Conservation (phyloP, 2,888 invertebrate genomes). For the Sphecodes monilicornis region DNA sequence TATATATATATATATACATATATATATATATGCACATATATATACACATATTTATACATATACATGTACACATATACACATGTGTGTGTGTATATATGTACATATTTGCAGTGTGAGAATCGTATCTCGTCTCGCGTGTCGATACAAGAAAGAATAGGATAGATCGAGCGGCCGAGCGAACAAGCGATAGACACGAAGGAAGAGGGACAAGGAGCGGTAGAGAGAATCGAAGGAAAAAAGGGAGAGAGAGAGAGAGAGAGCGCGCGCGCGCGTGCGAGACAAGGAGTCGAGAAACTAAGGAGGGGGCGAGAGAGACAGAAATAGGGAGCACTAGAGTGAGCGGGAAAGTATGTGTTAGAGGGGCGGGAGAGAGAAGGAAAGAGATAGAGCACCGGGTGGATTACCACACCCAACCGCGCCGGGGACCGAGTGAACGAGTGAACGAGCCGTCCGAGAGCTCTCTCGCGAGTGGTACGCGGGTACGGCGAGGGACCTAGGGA, state of each 20-base stretch:
- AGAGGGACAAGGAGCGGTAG: conserved; percentile 27
- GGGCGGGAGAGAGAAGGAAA: conserved; percentile 44
- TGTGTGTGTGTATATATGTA: too few species aligned
- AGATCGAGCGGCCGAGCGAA: conserved; percentile 38
- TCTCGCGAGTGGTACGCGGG: conserved; percentile 72
- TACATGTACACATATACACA: too few species aligned
- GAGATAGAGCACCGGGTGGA: conserved; percentile 76
- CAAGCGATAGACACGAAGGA: conserved; percentile 33
- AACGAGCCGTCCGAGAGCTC: conserved; percentile 74
- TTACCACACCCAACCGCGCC: conserved; percentile 84
- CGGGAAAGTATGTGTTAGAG: conserved; percentile 41
- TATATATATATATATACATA: too few species aligned
- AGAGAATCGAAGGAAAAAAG: conserved; percentile 28
- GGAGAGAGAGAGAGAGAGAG: conserved; percentile 21
- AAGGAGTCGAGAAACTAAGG: conserved; percentile 55
- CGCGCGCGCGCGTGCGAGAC: conserved; percentile 30
- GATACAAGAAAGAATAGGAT: conserved; percentile 46
- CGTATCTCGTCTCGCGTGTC: conserved; percentile 57
- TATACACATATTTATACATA: too few species aligned
- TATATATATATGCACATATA: too few species aligned
- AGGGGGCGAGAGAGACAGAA: conserved; percentile 39
- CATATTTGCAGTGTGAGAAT: conserved; percentile 44
- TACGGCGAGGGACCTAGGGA: conserved; percentile 57
- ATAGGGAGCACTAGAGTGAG: not conserved
- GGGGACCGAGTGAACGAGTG: conserved; percentile 74